Base-by-base conservation (phyloP, 2,113 vertebrate genomes). In the Austrofundulus limnaeus region DNA sequence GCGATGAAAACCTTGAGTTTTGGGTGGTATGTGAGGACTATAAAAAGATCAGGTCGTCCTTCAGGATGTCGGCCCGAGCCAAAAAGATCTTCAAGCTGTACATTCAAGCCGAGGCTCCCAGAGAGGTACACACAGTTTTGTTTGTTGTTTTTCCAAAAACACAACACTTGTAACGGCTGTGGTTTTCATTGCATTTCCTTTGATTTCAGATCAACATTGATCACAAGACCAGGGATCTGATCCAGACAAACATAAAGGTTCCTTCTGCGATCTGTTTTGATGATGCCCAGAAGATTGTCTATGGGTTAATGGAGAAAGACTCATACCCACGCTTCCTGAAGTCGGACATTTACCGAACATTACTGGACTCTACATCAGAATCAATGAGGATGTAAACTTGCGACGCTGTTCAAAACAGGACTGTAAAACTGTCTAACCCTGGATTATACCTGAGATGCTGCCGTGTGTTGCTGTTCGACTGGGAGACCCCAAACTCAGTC, bases 121-220 rank as follows among this genome's bases (percentile, higher is more conserved):
- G 88, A 89, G 92, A 94, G 89, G 93, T 93, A 65, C 15, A 11
- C 13, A 28, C 4, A 61, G n/a, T 45, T 34, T 34, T 34, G 10
- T 10, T 34, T 34, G 6, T 34, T 34, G 6, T 34, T 34, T 34
- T 34, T 34, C 10, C 10, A 34, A 5, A 34, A 34, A 8, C 31
- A 11, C 2, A 5, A 10, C 0, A 2, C 2, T n/a, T 56, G 8
- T 6, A 1, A 2, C 19, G 16, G 2, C 20, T 47, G 47, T 12
- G 9, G 0, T n/a, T n/a, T 8, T 53, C 12, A 61, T 75, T 10
- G 5, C 66, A n/a, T 21, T 31, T 51, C 31, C 51, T 82, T 17
- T 75, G 7, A 64, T 65, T 88, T 50, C 91, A 96, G 94, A 94
- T 95, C 70, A 97, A 96, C 81, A 94, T 94, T 57, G 94, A 96